Evolutionary conservation across 2,113 vertebrate genomes (phyloP), one percentile per base, ranked within the genome.

Genomic region (Mobula birostris): DNA sequence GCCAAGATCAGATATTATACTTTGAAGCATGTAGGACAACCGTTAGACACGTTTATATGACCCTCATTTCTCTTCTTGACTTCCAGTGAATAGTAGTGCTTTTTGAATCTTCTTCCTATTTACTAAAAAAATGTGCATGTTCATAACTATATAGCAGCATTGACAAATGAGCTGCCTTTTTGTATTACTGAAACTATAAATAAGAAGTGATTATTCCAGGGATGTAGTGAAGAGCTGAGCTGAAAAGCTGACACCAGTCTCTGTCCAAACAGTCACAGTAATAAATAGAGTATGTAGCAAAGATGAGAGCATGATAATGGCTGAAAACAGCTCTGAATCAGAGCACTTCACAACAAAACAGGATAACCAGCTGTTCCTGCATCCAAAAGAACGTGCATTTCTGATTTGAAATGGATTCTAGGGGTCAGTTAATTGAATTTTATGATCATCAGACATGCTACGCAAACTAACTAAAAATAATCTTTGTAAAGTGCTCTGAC

Each of bases 101-200:
- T 66, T 80, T 76, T 76, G 79, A 21, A 93, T 80, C 90, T 95
- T 95, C 94, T 92, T 88, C 24, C 61, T 90, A 93, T 94, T 95
- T 94, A 15, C n/a, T n/a, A 90, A 72, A 94, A 95, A 95, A 94
- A 94, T 94, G 66, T 94, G 94, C 94, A 95, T 94, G 94, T 95
- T 95, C 94, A 72, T 63, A 85, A 80, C 74, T 94, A 78, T 74
- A 6, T 95, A 94, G 95, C 95, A 95, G 94, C 40, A 61, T 24
- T 96, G 96, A 96, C 94, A 95, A 96, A 96, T 95, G 94, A 32
- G 79, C 36, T 19, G 0, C 68, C 94, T 95, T 94, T 95, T 94
- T 15, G 76, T 94, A 95, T 32, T 94, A 76, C 94, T 95, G 82
- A 79, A 94, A 94, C 94, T 94, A 95, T 95, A 94, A 95, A 95